These are phyloP conservation scores for Apis laboriosa DNA, from an alignment of 1,140 invertebrate species.

Conservation along the genomic window DNA sequence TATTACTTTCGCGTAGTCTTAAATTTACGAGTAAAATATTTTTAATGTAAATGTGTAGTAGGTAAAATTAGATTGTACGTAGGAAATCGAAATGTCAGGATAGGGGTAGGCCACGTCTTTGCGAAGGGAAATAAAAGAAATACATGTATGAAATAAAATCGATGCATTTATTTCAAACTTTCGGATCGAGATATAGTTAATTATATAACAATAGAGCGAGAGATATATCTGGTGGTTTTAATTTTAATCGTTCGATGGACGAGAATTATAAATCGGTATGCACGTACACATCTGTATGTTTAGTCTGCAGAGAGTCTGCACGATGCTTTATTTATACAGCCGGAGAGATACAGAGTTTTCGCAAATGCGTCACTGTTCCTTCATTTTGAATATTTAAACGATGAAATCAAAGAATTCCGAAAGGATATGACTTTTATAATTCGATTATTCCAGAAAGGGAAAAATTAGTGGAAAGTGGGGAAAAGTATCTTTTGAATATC, in stretches of 20 bases:
- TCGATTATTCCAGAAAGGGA: not conserved
- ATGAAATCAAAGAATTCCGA: not conserved
- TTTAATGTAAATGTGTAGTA: too few species aligned
- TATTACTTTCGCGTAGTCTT: too few species aligned
- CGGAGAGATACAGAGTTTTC: not conserved
- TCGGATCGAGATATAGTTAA: not conserved
- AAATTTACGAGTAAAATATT: too few species aligned
- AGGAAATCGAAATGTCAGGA: too few species aligned
- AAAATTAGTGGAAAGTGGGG: not conserved
- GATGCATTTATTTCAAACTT: too few species aligned
- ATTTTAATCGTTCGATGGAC: not conserved
- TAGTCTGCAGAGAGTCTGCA: too few species aligned
- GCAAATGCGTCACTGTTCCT: not conserved
- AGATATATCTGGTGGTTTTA: not conserved
- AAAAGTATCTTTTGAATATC: not conserved
- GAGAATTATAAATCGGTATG: not conserved
- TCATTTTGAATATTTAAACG: slow-evolving; percentile 4
- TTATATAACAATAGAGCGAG: too few species aligned
- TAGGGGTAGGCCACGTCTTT: too few species aligned
- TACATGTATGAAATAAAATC: too few species aligned
- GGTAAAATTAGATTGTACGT: too few species aligned
- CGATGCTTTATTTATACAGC: slow-evolving; percentile 9
- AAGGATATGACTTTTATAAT: not conserved
- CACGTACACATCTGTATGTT: not conserved
- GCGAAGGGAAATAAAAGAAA: too few species aligned